Evolutionary conservation across 2,797 vertebrate species (phyloP).

Genomic region (Rhinatrema bivittatum): DNA sequence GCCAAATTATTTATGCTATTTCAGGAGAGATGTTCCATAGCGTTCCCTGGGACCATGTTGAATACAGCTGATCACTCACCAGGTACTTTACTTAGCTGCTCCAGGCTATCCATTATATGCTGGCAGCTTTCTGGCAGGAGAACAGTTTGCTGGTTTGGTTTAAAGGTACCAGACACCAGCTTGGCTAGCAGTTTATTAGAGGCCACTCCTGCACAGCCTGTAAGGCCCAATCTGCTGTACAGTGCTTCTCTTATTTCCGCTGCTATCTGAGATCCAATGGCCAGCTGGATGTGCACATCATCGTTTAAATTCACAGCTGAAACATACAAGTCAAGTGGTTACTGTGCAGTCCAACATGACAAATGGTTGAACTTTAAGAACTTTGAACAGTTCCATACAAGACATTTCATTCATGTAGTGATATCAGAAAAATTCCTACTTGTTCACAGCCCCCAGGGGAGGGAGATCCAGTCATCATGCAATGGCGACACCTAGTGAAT

Average conservation of each 20-base stretch:
- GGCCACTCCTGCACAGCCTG: conserved; percentile 77
- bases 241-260: conserved; percentile 68
- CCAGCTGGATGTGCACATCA: conserved; percentile 47
- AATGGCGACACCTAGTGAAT: too few species aligned
- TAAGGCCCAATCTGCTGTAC: conserved; percentile 62
- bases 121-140: conserved; percentile 66
- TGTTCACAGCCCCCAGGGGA: too few species aligned
- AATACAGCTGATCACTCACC: too few species aligned
- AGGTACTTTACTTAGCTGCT: conserved; percentile 64
- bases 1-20: too few species aligned
- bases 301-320: conserved; percentile 49
- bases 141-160: conserved; percentile 86
- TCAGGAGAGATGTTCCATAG: too few species aligned
- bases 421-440: too few species aligned
- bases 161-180: conserved; percentile 76
- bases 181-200: conserved; percentile 80
- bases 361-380: too few species aligned
- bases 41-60: too few species aligned
- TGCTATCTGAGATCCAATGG: conserved; percentile 74
- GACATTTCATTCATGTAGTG: too few species aligned
- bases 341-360: too few species aligned
- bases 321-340: not conserved
- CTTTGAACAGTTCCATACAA: too few species aligned
- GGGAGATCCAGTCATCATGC: too few species aligned
- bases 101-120: conserved; percentile 60